These are phyloP conservation scores for Onychorhynchus coronatus DNA, from an alignment of 2,113 vertebrate species.

Conservation along the genomic window DNA sequence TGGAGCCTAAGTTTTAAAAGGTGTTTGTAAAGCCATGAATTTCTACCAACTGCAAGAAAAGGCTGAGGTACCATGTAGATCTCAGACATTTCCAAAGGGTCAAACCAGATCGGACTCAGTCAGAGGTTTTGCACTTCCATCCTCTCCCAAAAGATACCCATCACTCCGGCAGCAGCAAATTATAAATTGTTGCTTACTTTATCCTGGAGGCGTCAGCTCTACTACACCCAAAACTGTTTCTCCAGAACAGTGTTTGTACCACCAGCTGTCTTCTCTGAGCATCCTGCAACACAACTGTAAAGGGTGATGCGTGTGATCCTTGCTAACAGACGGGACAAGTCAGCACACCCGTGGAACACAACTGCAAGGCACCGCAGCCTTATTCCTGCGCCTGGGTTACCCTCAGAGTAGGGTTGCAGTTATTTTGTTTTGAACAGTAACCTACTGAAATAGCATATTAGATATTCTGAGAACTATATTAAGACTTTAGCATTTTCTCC, in stretches of 20 bases:
- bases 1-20: background rate
- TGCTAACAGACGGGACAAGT: background rate
- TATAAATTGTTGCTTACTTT: background rate
- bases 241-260: background rate
- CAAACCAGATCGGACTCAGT: background rate
- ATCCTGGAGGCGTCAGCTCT: background rate
- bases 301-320: background rate
- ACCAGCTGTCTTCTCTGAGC: background rate
- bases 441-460: background rate
- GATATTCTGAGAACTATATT: background rate
- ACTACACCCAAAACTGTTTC: background rate
- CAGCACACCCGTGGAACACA: fast-evolving
- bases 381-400: background rate
- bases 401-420: background rate
- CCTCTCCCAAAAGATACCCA: background rate
- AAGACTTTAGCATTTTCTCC: background rate
- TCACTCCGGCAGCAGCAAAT: fast-evolving
- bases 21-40: background rate
- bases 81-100: background rate
- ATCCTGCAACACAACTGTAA: fast-evolving
- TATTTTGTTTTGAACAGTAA: background rate
- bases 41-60: background rate
- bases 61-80: background rate
- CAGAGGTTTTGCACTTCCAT: background rate
- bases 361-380: background rate